A percentile compares a stretch with the other conserved stretches of the same genome.
Conservation (phyloP, 1,140 invertebrate genomes). For the Rhopalosiphum padi region DNA sequence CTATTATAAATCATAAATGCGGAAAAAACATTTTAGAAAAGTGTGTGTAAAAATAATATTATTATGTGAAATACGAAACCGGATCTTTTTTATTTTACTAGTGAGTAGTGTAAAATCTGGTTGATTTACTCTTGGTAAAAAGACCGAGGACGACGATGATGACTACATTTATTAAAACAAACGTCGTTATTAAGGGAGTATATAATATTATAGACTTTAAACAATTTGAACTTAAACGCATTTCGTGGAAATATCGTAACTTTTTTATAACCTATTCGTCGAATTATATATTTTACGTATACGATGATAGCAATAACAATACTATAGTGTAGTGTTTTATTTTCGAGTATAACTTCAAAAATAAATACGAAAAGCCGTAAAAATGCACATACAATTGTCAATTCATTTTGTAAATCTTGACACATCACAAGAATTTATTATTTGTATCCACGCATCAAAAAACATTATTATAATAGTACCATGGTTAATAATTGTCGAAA, state of each 20-base stretch:
- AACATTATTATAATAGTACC: background rate
- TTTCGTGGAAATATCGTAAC: background rate
- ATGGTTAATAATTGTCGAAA: background rate
- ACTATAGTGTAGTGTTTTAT: background rate
- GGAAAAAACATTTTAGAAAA: background rate
- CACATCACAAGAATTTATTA: background rate
- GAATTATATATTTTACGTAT: background rate
- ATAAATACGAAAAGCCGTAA: background rate
- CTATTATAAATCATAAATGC: background rate
- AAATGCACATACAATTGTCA: background rate
- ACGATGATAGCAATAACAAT: background rate
- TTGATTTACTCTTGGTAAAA: background rate
- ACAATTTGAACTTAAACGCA: background rate
- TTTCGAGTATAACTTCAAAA: background rate
- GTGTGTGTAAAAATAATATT: background rate
- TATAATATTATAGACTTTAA: background rate
- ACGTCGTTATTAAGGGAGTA: background rate
- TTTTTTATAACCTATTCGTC: background rate
- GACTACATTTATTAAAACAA: background rate
- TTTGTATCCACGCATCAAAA: background rate
- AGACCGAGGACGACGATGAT: background rate
- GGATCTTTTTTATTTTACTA: background rate
- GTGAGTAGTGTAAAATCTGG: background rate
- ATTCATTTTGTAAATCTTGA: background rate
- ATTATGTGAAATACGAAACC: background rate